Percentiles rank a stretch among this genome's conserved stretches.
Evolutionary conservation across 2,888 invertebrate species (phyloP).

Genomic region (Lottia gigantea): DNA sequence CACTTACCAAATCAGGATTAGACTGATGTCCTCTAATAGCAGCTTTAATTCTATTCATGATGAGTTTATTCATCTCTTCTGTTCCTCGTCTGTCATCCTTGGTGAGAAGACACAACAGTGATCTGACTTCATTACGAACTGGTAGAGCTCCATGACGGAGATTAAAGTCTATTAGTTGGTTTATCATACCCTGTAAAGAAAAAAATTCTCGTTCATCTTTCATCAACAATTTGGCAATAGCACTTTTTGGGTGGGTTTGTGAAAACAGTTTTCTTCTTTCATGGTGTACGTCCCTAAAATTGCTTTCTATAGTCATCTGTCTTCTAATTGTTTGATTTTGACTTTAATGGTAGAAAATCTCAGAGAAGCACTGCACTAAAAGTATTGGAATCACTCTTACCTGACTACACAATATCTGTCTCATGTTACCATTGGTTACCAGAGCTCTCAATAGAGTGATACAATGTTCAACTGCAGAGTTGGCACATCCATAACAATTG

Average conservation of each 20-base stretch:
- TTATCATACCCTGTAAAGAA: slow-evolving; percentile 78
- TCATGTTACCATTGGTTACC: slow-evolving; percentile 72
- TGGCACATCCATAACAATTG: slow-evolving; percentile 75
- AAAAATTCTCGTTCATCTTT: too few relatives aligned
- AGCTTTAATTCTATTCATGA: slow-evolving; percentile 80
- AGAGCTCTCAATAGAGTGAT: slow-evolving; percentile 89
- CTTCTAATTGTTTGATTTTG: too few relatives aligned
- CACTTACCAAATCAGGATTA: slow-evolving; percentile 74
- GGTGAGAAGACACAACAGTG: slow-evolving; percentile 87
- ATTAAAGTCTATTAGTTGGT: slow-evolving; percentile 90
- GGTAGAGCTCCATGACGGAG: slow-evolving; percentile 82
- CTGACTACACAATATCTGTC: slow-evolving; percentile 64
- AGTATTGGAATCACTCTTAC: slow-evolving; percentile 29
- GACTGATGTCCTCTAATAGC: slow-evolving; percentile 73
- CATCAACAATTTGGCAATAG: too few relatives aligned
- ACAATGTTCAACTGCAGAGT: slow-evolving; percentile 93
- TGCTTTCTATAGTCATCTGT: too few relatives aligned
- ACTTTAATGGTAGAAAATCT: too few relatives aligned
- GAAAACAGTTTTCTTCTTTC: too few relatives aligned
- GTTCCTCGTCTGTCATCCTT: slow-evolving; percentile 86
- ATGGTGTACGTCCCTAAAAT: too few relatives aligned
- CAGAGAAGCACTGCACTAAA: too few relatives aligned
- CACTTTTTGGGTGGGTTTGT: too few relatives aligned
- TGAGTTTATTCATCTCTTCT: slow-evolving; percentile 83
- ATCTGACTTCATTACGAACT: slow-evolving; percentile 86